phyloP scores from a whole-genome alignment of 2,888 invertebrate genomes.

The Corythucha ciliata region DNA sequence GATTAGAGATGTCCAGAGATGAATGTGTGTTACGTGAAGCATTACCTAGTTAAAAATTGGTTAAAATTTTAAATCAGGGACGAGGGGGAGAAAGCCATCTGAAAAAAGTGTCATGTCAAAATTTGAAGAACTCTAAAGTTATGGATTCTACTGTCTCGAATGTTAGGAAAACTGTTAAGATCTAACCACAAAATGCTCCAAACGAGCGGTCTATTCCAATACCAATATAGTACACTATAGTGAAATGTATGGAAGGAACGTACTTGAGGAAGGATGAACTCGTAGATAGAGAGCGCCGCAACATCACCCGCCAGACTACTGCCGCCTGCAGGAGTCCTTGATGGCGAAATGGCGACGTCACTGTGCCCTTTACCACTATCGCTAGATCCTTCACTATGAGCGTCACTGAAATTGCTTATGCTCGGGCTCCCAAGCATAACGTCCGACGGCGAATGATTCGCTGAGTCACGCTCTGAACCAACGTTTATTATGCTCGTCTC shows the following conservation, averaged over 20 bases:
- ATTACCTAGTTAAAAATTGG: too few species aligned
- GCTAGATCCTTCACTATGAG: slow-evolving; percentile 64
- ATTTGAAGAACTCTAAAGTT: too few species aligned
- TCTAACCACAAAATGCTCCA: too few species aligned
- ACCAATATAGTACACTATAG: too few species aligned
- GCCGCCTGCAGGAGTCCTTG: slow-evolving; percentile 46
- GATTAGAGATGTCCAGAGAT: too few species aligned
- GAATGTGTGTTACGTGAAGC: too few species aligned
- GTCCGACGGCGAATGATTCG: slow-evolving; percentile 62
- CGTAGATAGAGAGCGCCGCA: slow-evolving; percentile 47
- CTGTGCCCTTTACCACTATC: slow-evolving; percentile 76
- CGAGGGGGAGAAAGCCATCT: too few species aligned
- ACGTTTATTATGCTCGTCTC: slow-evolving; percentile 44
- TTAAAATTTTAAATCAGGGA: too few species aligned
- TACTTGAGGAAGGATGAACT: slow-evolving; percentile 57
- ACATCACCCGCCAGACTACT: slow-evolving; percentile 39
- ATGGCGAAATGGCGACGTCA: slow-evolving; percentile 59
- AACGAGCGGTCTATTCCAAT: too few species aligned
- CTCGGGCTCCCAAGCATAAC: slow-evolving; percentile 59
- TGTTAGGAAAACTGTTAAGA: too few species aligned
- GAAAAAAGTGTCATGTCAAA: too few species aligned
- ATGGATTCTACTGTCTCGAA: too few species aligned
- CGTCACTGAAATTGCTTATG: slow-evolving; percentile 58
- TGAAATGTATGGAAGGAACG: neutral
- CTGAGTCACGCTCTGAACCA: slow-evolving; percentile 54